Evolutionary conservation across 1,140 invertebrate species (phyloP), one percentile per base, ranked within the genome.

Genomic region (Oncopeltus fasciatus): DNA sequence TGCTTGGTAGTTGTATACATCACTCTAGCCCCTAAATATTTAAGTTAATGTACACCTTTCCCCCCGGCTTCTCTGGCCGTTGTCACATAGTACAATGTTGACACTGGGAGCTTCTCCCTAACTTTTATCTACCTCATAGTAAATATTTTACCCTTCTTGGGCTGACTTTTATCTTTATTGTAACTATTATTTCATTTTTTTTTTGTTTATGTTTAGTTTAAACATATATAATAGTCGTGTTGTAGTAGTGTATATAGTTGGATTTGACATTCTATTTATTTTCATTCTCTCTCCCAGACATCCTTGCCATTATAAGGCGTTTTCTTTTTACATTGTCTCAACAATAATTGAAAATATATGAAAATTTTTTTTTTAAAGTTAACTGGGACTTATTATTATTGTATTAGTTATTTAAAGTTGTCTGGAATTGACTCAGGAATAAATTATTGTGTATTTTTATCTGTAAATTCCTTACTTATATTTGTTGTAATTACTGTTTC

Each of bases 61-160:
- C 16, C 14, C 26, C 16, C 26, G 12, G 24, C 24, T 24, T 53
- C 12, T n/a, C n/a, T n/a, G 18, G 49, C 49, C 24, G 49, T 53
- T 18, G 49, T 24, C 49, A 53, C 18, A 53, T 53, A 53, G 49
- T 53, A 53, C 49, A 53, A 53, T 53, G 49, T 24, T 24, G 24
- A 24, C 49, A 53, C 24, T 53, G 49, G 49, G 49, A 27, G 26
- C 16, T 53, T 24, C 12, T 21, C 26, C 49, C 49, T 24, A 27
- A 24, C 24, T 53, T 51, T 53, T 53, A 53, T 53, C 49, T 53
- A 53, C 49, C 49, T 53, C 49, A 53, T 53, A 53, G 49, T 53
- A 24, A 53, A 53, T 53, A 53, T 53, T 53, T 4, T 53, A 27
- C 49, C 49, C 49, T 24, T 8, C 26, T 24, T 12, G 49, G 49